These are phyloP conservation scores for Apotomis turbidana DNA, from an alignment of 2,888 invertebrate species.

Conservation along the genomic window DNA sequence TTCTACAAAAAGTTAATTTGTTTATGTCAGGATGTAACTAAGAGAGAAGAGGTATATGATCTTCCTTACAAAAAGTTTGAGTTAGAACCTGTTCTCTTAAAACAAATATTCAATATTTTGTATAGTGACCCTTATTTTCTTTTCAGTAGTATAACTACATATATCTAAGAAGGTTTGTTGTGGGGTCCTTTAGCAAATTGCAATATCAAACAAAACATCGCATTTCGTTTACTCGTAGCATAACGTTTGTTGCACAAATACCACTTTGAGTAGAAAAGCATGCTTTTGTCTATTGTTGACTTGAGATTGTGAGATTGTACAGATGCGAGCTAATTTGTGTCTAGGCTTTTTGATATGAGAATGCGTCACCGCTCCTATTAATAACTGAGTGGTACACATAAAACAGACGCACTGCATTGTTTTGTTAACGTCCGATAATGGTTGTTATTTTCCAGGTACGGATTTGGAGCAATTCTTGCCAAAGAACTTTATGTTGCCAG, in stretches of 20 bases:
- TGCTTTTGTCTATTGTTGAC: conserved; percentile 36
- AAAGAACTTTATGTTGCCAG: conserved; percentile 85
- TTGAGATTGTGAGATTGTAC: conserved; percentile 27
- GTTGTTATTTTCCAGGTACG: conserved; percentile 73
- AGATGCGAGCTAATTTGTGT: conserved; percentile 20
- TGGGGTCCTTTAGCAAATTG: background rate
- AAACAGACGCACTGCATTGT: background rate
- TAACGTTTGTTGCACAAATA: conserved; percentile 33
- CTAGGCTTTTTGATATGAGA: conserved; percentile 26
- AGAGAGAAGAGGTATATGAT: background rate
- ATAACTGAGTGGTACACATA: conserved; percentile 14
- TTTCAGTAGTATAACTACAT: too few relatives aligned
- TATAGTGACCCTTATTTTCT: too few relatives aligned
- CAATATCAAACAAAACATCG: background rate
- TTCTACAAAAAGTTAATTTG: background rate
- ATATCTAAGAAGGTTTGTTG: background rate
- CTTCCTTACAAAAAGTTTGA: too few relatives aligned
- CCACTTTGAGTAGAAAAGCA: conserved; percentile 30
- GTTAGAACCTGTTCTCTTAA: too few relatives aligned
- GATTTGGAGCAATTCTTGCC: conserved; percentile 85
- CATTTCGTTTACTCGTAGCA: conserved; percentile 4
- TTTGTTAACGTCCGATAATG: background rate
- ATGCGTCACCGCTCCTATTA: conserved; percentile 33
- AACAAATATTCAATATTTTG: too few relatives aligned
- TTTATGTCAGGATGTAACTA: background rate